Evolutionary conservation across 2,113 vertebrate species (phyloP).

Genomic region (Bambusicola thoracicus): DNA sequence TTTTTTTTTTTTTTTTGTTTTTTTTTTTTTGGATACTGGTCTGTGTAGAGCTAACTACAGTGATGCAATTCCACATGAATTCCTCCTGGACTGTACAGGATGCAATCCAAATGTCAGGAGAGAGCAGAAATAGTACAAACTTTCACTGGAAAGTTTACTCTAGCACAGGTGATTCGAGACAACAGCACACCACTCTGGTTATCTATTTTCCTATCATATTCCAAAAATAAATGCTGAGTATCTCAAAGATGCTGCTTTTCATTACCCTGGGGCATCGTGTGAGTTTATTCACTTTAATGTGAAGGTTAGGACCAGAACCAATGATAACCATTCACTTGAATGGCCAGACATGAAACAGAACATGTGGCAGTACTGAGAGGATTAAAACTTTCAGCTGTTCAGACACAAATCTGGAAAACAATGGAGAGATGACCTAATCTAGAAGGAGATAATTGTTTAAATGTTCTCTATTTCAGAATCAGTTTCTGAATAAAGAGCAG

Average conservation of each 20-base stretch:
- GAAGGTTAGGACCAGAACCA: not conserved
- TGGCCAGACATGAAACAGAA: not conserved
- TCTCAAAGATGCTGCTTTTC: not conserved
- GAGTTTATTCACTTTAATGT: not conserved
- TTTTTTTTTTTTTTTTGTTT: not conserved
- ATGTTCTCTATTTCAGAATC: not conserved
- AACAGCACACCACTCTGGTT: fast-evolving
- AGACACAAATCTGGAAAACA: not conserved
- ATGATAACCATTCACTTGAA: not conserved
- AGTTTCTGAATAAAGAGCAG: not conserved
- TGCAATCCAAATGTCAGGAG: not conserved
- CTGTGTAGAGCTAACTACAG: not conserved
- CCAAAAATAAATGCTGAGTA: not conserved
- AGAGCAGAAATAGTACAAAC: not conserved
- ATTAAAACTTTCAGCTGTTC: not conserved
- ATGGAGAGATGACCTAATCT: not conserved
- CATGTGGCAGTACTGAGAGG: not conserved
- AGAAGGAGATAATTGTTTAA: not conserved
- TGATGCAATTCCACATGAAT: not conserved
- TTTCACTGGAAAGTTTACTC: not conserved
- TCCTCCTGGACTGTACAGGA: not conserved
- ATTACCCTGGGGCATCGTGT: not conserved
- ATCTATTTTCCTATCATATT: not conserved
- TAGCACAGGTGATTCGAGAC: not conserved
- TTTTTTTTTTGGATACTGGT: not conserved